Conservation (phyloP, 2,797 vertebrate species). For the Cuniculus paca region DNA sequence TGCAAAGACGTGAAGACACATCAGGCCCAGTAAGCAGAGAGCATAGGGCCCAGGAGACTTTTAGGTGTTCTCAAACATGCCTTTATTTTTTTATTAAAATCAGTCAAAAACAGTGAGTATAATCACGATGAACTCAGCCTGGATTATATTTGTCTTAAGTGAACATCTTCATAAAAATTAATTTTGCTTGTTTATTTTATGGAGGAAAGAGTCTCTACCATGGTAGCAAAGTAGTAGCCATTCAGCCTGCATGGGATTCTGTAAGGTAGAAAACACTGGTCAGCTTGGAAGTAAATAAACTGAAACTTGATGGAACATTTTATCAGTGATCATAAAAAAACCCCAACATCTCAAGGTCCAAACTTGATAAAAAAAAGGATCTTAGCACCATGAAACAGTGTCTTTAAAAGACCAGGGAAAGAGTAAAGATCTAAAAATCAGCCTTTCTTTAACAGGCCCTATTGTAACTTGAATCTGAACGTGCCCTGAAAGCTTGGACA, state of each 20-base stretch:
- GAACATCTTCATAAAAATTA: not conserved
- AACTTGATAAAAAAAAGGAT: not conserved
- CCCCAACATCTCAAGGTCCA: not conserved
- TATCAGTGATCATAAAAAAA: not conserved
- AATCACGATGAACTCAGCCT: not conserved
- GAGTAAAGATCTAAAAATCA: not conserved
- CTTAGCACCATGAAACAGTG: not conserved
- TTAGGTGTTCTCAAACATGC: not conserved
- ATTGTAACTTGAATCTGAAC: no score
- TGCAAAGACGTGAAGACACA: not conserved
- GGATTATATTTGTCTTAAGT: not conserved
- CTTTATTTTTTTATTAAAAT: constrained; percentile 19
- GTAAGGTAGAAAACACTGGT: not conserved
- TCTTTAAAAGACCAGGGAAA: not conserved
- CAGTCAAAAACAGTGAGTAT: not conserved
- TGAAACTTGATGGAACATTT: not conserved
- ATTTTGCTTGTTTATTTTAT: not conserved
- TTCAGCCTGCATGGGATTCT: not conserved
- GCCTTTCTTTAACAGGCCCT: not conserved
- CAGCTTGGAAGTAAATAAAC: not conserved
- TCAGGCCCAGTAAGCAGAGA: no score
- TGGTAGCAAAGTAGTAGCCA: not conserved
- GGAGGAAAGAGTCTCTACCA: not conserved
- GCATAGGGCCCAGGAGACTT: not conserved
- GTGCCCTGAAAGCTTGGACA: no score